A percentile compares a stretch with the other conserved stretches of the same genome.
Conservation (phyloP, 35 echinoderm and acorn worm genomes). For the Amphiura filiformis region DNA sequence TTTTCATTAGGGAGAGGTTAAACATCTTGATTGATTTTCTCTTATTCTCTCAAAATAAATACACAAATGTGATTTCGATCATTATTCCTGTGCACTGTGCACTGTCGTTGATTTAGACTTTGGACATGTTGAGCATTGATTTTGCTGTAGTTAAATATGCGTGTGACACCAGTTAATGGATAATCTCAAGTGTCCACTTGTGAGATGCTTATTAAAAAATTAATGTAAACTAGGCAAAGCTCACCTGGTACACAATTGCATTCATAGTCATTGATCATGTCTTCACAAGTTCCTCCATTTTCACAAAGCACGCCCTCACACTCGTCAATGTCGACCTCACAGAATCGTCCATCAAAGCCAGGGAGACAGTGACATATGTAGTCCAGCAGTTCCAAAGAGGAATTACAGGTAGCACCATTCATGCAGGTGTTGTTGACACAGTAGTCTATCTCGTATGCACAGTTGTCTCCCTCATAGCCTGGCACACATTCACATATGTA, state of each 20-base stretch:
- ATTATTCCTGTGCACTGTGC: too few relatives aligned
- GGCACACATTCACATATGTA: slow-evolving; percentile 61
- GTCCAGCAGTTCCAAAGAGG: not conserved
- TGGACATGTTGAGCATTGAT: too few relatives aligned
- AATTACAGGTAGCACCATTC: slow-evolving; percentile 59
- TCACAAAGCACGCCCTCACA: slow-evolving; percentile 46
- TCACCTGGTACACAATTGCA: slow-evolving; percentile 75
- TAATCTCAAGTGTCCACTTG: too few relatives aligned
- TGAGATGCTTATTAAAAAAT: too few relatives aligned
- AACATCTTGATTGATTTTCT: too few relatives aligned
- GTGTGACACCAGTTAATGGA: too few relatives aligned
- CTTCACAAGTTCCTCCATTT: slow-evolving; percentile 67
- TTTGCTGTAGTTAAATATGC: too few relatives aligned
- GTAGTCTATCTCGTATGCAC: slow-evolving; percentile 79
- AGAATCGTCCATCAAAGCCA: slow-evolving; percentile 60
- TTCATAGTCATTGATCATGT: slow-evolving; percentile 46
- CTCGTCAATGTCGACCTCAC: slow-evolving; percentile 66
- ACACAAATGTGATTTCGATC: too few relatives aligned
- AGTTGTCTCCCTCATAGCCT: slow-evolving; percentile 63
- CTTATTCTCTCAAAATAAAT: too few relatives aligned
- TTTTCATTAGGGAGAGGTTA: too few relatives aligned
- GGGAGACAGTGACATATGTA: slow-evolving; percentile 62
- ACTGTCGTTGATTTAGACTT: too few relatives aligned
- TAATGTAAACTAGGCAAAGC: too few relatives aligned
- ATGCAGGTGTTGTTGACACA: slow-evolving; percentile 28